Base-by-base conservation (phyloP, 2,888 invertebrate genomes). In the Nemotelus pantherinus region DNA sequence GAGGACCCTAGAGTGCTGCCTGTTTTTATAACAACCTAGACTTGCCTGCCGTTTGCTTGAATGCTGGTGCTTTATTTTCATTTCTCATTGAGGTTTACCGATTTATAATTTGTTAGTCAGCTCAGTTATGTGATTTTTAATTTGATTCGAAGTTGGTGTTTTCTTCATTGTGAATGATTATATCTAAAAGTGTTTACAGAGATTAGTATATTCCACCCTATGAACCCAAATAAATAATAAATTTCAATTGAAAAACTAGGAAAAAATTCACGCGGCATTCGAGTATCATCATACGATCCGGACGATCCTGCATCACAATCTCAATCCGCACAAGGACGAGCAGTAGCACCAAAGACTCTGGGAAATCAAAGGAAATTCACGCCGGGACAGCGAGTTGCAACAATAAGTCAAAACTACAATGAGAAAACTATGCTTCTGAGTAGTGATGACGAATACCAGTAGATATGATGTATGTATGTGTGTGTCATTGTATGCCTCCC, bases 361-460 rank as follows among this genome's bases (percentile, higher is more conserved):
- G 88, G 86, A 44, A 87, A 86, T 81, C 87, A 85, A 81, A 81
- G 88, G 44, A 90, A 90, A 80, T 90, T 91, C 77, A 89, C 90
- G 77, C 89, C 91, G 64, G 91, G 92, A 50, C 92, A 93, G 83
- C 91, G 93, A 63, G 93, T 94, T 77, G 92, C 94, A 53, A 94
- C 94, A 83, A 94, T 94, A 85, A 91, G 92, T 82, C 92, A 93
- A 83, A 94, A 94, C 88, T 96, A 96, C 89, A 97, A 95, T 88
- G 98, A 98, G 90, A 97, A 97, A 89, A 96, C 97, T 57, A 96
- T 97, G 89, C 90, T 98, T 81, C 91, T 98, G 82, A 96, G 96
- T 89, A 97, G 97, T 81, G 98, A 98, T 86, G 98, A 98, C 87
- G 98, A 98, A 88, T 95, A 95, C 88, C 95, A 95, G 89, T 95